Conservation (phyloP, 2,113 vertebrate genomes). For the Dryoscopus gambensis region DNA sequence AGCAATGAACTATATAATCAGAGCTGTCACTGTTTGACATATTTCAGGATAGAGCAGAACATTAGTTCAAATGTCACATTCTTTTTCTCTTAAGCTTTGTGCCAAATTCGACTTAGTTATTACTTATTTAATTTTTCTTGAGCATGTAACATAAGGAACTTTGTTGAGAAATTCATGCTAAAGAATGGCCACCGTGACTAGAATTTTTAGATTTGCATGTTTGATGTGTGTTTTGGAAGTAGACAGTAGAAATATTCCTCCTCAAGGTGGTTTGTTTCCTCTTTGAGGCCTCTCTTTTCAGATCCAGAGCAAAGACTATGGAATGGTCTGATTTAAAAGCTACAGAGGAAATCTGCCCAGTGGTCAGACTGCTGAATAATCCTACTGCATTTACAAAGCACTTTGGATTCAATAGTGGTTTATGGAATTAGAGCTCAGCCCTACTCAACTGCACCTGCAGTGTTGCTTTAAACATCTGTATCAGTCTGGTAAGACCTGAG, state of each 20-base stretch:
- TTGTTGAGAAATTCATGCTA: background rate
- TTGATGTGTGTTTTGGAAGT: background rate
- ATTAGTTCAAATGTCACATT: background rate
- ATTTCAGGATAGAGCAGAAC: background rate
- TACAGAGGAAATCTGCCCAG: background rate
- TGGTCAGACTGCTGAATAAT: background rate
- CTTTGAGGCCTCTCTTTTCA: conserved; percentile 17
- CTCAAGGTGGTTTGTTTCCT: background rate
- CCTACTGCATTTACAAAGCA: background rate
- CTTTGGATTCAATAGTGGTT: conserved; percentile 1
- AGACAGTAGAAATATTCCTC: background rate
- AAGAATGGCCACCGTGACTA: background rate
- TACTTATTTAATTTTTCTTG: background rate
- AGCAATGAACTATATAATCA: background rate
- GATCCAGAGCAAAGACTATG: background rate
- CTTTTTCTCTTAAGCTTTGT: background rate
- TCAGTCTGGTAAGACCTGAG: background rate
- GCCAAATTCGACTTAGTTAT: background rate
- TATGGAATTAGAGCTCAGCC: background rate
- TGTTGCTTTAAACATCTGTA: conserved; percentile 4
- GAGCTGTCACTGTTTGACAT: background rate
- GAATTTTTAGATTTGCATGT: background rate
- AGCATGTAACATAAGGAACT: background rate
- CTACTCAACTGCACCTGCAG: background rate
- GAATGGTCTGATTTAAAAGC: background rate